Evolutionary conservation across 2,113 vertebrate genomes (phyloP).

Genomic region (Ophthalmotilapia sp.): DNA sequence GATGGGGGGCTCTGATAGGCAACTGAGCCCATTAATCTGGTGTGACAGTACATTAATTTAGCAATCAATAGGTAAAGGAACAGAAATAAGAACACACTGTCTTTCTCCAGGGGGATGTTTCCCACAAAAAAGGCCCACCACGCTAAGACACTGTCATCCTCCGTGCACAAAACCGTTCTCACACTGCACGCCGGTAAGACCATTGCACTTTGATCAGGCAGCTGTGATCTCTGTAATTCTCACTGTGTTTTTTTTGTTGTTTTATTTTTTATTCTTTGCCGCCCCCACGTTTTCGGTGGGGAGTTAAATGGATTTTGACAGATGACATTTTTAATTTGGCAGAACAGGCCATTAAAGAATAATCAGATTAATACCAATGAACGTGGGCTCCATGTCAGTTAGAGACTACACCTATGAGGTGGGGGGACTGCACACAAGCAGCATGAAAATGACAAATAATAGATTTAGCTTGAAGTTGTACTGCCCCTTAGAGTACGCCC

Average conservation of each 20-base stretch:
- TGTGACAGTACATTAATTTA: conserved; percentile 60
- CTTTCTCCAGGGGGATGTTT: conserved; percentile 86
- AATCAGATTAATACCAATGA: conserved; percentile 10
- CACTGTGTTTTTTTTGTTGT: not conserved
- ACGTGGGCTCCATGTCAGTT: not conserved
- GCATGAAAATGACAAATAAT: not conserved
- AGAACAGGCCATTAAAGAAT: conserved; percentile 7
- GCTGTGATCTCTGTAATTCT: not conserved
- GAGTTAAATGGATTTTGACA: conserved; percentile 15
- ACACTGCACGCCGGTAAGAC: conserved; percentile 91
- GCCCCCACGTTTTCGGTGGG: not conserved
- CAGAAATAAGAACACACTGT: conserved; percentile 35
- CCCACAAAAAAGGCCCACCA: conserved; percentile 74
- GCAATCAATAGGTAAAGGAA: conserved; percentile 51
- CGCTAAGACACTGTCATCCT: conserved; percentile 82
- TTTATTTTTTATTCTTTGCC: not conserved
- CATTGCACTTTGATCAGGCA: not conserved
- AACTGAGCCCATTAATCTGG: conserved; percentile 61
- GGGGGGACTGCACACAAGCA: not conserved
- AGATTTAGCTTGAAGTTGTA: conserved; percentile 27
- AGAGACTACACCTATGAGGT: not conserved
- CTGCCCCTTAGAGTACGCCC: conserved; percentile 50
- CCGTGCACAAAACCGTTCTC: conserved; percentile 93
- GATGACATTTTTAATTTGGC: conserved; percentile 23
- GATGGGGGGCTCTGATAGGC: conserved; percentile 58